These are phyloP conservation scores for Plebejus melissa DNA, from an alignment of 2,888 invertebrate genomes.

Conservation along the genomic window DNA sequence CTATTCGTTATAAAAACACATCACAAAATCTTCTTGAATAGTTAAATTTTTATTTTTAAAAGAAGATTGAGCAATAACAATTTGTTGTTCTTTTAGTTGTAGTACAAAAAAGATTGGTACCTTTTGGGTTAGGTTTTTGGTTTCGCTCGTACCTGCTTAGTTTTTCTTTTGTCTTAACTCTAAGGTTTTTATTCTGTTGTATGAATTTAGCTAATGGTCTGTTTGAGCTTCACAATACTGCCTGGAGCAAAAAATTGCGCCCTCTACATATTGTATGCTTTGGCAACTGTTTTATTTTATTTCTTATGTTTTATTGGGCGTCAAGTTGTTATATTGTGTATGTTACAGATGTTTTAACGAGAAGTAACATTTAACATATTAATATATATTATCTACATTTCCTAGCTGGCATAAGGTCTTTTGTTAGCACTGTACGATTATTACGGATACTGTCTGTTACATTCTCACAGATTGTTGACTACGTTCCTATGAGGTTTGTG, in stretches of 20 bases:
- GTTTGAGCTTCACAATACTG: slow-evolving; percentile 15
- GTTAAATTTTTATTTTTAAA: not conserved
- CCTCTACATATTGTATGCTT: not conserved
- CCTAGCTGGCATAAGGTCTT: slow-evolving; percentile 38
- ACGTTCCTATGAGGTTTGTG: not conserved
- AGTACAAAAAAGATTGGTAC: slow-evolving; percentile 60
- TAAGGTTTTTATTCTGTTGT: slow-evolving; percentile 35
- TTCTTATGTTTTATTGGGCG: not conserved
- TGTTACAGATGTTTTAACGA: slow-evolving; percentile 6
- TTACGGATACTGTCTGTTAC: slow-evolving; percentile 49
- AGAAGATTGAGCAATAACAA: slow-evolving; percentile 8
- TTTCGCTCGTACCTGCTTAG: slow-evolving; percentile 59
- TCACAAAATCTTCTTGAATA: not conserved
- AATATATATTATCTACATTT: not conserved
- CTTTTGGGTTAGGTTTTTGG: slow-evolving; percentile 48
- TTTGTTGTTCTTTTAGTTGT: slow-evolving; percentile 37
- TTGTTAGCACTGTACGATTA: slow-evolving; percentile 59
- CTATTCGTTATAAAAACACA: not conserved
- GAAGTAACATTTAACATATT: slow-evolving; percentile 4
- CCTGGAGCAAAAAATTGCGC: not conserved
- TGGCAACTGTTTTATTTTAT: slow-evolving; percentile 2
- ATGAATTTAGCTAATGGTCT: slow-evolving; percentile 1
- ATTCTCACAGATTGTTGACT: slow-evolving; percentile 36
- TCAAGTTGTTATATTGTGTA: not conserved
- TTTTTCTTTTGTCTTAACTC: slow-evolving; percentile 50